Percentiles rank a stretch among this genome's conserved stretches.
Conservation (phyloP, 2,113 vertebrate genomes). For the Nerophis lumbriciformis region DNA sequence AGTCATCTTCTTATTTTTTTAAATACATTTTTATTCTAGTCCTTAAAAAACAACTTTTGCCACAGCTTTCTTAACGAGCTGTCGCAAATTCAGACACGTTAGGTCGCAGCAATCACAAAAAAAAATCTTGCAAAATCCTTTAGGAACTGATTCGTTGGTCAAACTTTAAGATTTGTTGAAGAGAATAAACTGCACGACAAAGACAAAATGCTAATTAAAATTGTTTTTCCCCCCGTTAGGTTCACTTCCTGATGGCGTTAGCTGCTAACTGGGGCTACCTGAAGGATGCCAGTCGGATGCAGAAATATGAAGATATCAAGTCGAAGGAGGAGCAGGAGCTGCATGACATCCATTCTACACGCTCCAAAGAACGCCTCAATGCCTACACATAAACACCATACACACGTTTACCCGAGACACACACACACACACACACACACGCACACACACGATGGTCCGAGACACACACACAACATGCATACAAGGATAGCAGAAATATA, state of each 20-base stretch:
- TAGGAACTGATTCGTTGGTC: no score
- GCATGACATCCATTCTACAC: slow-evolving; percentile 91
- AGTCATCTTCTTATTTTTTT: no score
- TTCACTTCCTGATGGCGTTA: slow-evolving; percentile 96
- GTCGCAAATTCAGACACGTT: no score
- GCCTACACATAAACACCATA: slow-evolving; percentile 87
- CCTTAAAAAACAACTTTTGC: no score
- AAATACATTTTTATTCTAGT: no score
- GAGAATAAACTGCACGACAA: no score
- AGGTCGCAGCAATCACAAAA: no score
- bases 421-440: slow-evolving; percentile 46
- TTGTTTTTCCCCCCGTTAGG: slow-evolving; percentile 61
- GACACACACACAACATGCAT: slow-evolving; percentile 11
- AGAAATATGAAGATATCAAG: slow-evolving; percentile 93
- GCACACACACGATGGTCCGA: slow-evolving; percentile 58
- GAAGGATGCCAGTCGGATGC: slow-evolving; percentile 94
- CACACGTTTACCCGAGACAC: slow-evolving; percentile 63
- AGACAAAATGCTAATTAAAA: no score
- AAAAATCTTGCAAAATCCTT: no score
- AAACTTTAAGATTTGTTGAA: no score
- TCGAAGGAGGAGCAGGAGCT: slow-evolving; percentile 93
- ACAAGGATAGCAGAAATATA: slow-evolving; percentile 7
- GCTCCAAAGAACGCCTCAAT: slow-evolving; percentile 92
- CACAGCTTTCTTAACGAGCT: no score
- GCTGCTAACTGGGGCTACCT: slow-evolving; percentile 99